Conservation (phyloP, 2,888 invertebrate species). For the Drosophila mettleri region DNA sequence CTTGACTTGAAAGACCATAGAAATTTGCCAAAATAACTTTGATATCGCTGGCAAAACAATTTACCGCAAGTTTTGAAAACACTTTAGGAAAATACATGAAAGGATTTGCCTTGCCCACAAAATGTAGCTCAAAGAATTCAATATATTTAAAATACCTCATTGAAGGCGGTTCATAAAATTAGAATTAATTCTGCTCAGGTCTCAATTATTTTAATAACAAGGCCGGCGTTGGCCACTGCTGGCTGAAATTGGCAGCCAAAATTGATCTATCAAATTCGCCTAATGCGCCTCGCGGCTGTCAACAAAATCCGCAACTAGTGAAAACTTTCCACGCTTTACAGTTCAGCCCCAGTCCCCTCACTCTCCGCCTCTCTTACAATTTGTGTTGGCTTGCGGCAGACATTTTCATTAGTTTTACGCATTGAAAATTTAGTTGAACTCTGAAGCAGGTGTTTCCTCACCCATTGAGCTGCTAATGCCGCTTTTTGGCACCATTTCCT, state of each 20-base stretch:
- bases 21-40: neutral
- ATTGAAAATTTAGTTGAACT: slow-evolving; percentile 42
- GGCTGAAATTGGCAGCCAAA: slow-evolving; percentile 15
- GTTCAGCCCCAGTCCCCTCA: slow-evolving; percentile 12
- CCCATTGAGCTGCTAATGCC: neutral
- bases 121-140: neutral
- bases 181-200: neutral
- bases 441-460: slow-evolving; percentile 30
- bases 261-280: slow-evolving; percentile 41
- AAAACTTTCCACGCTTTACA: slow-evolving; percentile 43
- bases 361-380: neutral
- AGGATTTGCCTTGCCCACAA: neutral
- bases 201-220: neutral
- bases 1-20: neutral
- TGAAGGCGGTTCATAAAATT: neutral
- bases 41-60: neutral
- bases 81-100: no score
- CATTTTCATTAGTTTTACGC: slow-evolving; percentile 57
- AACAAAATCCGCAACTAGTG: slow-evolving; percentile 17
- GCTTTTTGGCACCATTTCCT: slow-evolving; percentile 21
- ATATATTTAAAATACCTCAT: neutral
- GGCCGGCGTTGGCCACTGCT: neutral
- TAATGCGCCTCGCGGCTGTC: slow-evolving; percentile 31
- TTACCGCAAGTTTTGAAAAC: neutral
- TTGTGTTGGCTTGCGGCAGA: slow-evolving; percentile 1